These are phyloP conservation scores for Sciaenops ocellatus DNA, from an alignment of 2,797 vertebrate genomes.

Conservation along the genomic window DNA sequence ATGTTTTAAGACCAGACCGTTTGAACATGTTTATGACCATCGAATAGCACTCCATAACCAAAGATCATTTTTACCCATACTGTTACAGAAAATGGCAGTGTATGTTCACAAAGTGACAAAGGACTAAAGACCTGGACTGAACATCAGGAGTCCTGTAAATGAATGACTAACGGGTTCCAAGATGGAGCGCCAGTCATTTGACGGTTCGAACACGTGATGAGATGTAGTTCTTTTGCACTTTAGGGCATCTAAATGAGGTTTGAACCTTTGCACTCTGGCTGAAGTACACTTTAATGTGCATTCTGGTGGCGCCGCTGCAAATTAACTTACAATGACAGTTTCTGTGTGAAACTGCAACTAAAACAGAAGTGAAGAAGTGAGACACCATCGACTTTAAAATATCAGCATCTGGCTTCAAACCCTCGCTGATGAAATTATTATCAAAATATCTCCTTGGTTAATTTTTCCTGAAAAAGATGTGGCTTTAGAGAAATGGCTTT, in stretches of 20 bases:
- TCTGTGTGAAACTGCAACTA: neutral
- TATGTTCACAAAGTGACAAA: conserved; percentile 2
- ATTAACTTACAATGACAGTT: neutral
- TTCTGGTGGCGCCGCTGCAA: neutral
- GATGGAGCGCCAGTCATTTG: neutral
- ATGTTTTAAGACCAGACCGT: neutral
- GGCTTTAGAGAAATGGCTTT: conserved; percentile 64
- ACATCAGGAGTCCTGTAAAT: neutral
- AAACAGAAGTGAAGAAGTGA: neutral
- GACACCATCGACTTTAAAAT: conserved; percentile 9
- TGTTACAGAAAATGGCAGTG: conserved; percentile 19
- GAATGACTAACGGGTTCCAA: neutral
- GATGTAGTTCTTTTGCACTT: neutral
- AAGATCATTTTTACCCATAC: neutral
- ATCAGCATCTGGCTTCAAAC: neutral
- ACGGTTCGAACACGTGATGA: neutral
- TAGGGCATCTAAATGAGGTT: neutral
- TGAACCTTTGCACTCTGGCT: too few relatives aligned
- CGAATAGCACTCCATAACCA: neutral
- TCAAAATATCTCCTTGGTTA: conserved; percentile 34
- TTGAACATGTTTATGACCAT: neutral
- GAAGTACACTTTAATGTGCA: neutral
- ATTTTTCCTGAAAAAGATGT: conserved; percentile 38
- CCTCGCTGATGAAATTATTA: conserved; percentile 14
- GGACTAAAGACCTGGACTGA: neutral